Conservation (phyloP, 2,797 vertebrate genomes). For the Thunnus albacares region DNA sequence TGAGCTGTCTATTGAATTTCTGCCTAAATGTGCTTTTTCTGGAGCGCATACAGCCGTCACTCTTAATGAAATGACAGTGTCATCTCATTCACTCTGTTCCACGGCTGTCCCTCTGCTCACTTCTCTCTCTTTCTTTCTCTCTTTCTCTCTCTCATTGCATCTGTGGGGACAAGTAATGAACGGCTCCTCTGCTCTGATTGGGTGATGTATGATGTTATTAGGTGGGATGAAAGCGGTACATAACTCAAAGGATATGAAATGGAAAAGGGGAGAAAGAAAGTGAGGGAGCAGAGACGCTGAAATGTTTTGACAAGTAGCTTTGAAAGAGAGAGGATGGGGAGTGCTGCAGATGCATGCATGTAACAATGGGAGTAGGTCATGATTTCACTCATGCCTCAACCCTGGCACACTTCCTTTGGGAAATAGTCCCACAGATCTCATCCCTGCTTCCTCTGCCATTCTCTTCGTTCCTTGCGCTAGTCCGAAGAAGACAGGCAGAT, state of each 20-base stretch:
- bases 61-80: slow-evolving; percentile 73
- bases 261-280: slow-evolving; percentile 38
- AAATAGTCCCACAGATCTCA: slow-evolving; percentile 71
- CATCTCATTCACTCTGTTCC: slow-evolving; percentile 50
- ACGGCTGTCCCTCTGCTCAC: slow-evolving; percentile 40
- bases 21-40: slow-evolving; percentile 61
- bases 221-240: slow-evolving; percentile 70
- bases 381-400: slow-evolving; percentile 76
- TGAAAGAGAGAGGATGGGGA: slow-evolving; percentile 58
- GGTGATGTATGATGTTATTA: slow-evolving; percentile 78
- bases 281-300: slow-evolving; percentile 46
- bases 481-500: slow-evolving; percentile 70
- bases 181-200: slow-evolving; percentile 69
- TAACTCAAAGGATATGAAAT: slow-evolving; percentile 73
- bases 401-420: slow-evolving; percentile 75
- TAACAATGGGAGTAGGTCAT: slow-evolving; percentile 79
- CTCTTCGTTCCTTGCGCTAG: slow-evolving; percentile 43
- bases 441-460: slow-evolving; percentile 62
- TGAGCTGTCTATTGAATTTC: slow-evolving; percentile 68
- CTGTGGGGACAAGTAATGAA: slow-evolving; percentile 69
- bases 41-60: slow-evolving; percentile 53
- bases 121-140: slow-evolving; percentile 40
- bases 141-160: slow-evolving; percentile 46
- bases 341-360: slow-evolving; percentile 57
- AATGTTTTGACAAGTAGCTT: slow-evolving; percentile 72